Conservation (phyloP, 2,113 vertebrate genomes). For the Caranx ignobilis region DNA sequence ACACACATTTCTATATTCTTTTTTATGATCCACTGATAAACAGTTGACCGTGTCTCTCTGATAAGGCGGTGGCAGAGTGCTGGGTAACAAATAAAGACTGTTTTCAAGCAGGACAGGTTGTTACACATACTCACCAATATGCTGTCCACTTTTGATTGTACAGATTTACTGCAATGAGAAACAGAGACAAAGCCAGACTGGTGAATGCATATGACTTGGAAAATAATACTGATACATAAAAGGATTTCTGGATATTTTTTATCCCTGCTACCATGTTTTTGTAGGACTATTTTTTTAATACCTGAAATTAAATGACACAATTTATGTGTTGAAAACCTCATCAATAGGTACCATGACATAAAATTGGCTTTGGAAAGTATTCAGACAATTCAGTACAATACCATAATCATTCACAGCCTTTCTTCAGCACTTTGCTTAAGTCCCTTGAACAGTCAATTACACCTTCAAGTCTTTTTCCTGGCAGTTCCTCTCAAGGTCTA, state of each 20-base stretch:
- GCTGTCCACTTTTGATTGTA: slow-evolving; percentile 99
- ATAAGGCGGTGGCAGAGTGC: not conserved
- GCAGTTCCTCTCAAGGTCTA: not conserved
- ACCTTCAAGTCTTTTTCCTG: not conserved
- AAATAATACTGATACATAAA: not conserved
- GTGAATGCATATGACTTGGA: not conserved
- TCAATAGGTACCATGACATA: too few species aligned
- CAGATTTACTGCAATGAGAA: slow-evolving; percentile 92
- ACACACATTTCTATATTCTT: not conserved
- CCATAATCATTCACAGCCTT: not conserved
- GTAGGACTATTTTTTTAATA: too few species aligned
- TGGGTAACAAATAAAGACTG: not conserved
- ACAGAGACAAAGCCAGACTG: slow-evolving; percentile 43
- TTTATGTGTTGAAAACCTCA: too few species aligned
- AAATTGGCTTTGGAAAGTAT: not conserved
- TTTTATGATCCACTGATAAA: not conserved
- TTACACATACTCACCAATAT: slow-evolving; percentile 95
- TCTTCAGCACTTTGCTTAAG: not conserved
- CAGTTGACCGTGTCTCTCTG: not conserved
- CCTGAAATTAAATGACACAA: too few species aligned
- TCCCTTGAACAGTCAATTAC: not conserved
- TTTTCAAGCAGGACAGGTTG: not conserved
- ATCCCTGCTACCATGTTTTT: too few species aligned
- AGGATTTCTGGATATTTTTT: not conserved
- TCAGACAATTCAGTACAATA: not conserved